phyloP scores from a whole-genome alignment of 2,888 invertebrate genomes.

The Lordiphosa fenestrarum region DNA sequence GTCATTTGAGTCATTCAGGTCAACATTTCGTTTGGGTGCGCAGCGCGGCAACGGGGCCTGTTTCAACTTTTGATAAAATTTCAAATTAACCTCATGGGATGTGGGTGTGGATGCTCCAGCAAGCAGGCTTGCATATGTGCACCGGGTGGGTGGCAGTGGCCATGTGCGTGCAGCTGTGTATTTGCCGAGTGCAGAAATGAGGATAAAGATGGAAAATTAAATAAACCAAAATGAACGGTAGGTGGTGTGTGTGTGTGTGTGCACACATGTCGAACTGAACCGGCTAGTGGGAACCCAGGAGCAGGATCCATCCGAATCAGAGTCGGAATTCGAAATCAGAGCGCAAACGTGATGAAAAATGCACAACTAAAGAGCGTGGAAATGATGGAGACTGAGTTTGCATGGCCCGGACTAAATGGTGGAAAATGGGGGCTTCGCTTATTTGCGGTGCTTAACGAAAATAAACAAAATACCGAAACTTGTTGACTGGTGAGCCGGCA shows the following conservation, averaged over 20 bases:
- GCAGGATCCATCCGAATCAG: slow-evolving; percentile 3
- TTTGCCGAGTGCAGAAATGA: slow-evolving; percentile 12
- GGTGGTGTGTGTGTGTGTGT: slow-evolving; percentile 5
- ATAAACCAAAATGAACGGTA: slow-evolving; percentile 23
- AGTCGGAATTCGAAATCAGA: slow-evolving; percentile 20
- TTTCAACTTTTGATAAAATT: slow-evolving; percentile 31
- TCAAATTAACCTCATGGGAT: slow-evolving; percentile 31
- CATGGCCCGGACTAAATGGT: not conserved
- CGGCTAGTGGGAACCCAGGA: not conserved
- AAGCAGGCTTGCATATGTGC: slow-evolving; percentile 4
- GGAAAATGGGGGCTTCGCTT: no score
- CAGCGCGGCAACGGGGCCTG: slow-evolving; percentile 9
- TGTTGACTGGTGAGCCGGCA: no score
- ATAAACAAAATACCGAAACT: no score
- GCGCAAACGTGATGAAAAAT: slow-evolving; percentile 22
- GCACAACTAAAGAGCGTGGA: slow-evolving; percentile 12
- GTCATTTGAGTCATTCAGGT: slow-evolving; percentile 17
- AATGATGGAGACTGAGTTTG: slow-evolving; percentile 5
- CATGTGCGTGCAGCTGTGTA: slow-evolving; percentile 11
- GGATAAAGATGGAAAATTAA: slow-evolving; percentile 24
- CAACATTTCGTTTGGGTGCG: slow-evolving; percentile 7
- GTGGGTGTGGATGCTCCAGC: slow-evolving; percentile 13
- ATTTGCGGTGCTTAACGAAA: no score
- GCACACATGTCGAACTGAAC: slow-evolving; percentile 19
- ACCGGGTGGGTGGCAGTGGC: not conserved